Evolutionary conservation across 2,797 vertebrate genomes (phyloP), one percentile per base, ranked within the genome.

Genomic region (Rhabdophis nuchalis): DNA sequence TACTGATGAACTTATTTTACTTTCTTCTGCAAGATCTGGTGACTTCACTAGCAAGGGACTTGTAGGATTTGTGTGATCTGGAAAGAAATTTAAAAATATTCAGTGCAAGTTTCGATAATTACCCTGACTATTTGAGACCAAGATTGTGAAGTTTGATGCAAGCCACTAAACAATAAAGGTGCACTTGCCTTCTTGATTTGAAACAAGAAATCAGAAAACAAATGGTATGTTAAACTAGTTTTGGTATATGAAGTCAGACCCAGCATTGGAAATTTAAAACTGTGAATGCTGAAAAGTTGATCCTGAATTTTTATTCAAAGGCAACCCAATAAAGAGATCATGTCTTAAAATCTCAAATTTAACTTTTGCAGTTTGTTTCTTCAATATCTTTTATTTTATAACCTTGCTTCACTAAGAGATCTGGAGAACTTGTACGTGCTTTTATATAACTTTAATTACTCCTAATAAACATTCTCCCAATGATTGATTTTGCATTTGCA

Each of bases 61-160:
- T 57, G 99, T 99, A 9, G 99, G 99, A 96, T 99, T 98, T 93
- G 98, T 97, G 95, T 98, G 98, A 96, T 99, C 99, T 99, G 94
- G 54, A 96, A 87, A 1, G 14, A 72, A 94, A 94, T 77, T 46
- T 82, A 95, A 95, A 93, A 56, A 88, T 0, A 85, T 64, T 68
- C 72, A 61, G 25, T 58, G 10, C 58, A 85, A 11, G 10, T 36
- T 52, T 58, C 7, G 23, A 4, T 16, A 77, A 36, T 57, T 86
- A 23, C 13, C 20, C 52, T 53, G 5, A 14, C 32, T 64, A 57
- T 10, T 87, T 86, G 12, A 60, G 64, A 82, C 10, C 25, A 46
- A 46, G 9, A 82, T 13, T 46, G 77, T 82, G 41, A 23, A 82
- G 36, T 82, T 82, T 82, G 36, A 82, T 25, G 72, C 20, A 77